phyloP scores from a whole-genome alignment of 2,888 invertebrate species.

The Leptopilina syphax region DNA sequence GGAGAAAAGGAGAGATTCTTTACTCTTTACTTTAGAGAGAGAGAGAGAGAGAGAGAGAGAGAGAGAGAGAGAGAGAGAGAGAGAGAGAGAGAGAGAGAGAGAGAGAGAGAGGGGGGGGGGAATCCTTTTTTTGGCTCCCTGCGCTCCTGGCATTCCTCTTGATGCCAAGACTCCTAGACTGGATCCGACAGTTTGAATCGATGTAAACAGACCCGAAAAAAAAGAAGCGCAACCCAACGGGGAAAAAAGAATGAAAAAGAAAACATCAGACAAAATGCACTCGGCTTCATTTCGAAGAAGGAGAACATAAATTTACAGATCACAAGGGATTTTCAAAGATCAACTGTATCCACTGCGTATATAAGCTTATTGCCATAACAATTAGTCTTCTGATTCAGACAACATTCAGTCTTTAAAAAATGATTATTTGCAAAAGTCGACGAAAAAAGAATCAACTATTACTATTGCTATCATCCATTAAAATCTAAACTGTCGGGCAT shows the following conservation, averaged over 20 bases:
- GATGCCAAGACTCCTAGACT: slow-evolving; percentile 51
- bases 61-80: no score
- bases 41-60: no score
- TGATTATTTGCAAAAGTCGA: no score
- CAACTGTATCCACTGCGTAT: background rate
- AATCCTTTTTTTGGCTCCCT: slow-evolving; percentile 29
- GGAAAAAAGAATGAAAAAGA: background rate
- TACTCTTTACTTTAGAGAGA: no score
- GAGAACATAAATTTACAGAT: slow-evolving; percentile 53
- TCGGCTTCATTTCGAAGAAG: slow-evolving; percentile 62
- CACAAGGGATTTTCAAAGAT: slow-evolving; percentile 42
- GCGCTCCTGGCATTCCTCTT: slow-evolving; percentile 49
- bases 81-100: no score
- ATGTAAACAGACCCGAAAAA: slow-evolving; percentile 51
- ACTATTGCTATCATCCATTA: no score
- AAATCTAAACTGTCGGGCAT: no score
- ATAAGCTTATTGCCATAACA: background rate
- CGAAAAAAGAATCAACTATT: no score
- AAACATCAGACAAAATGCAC: slow-evolving; percentile 52
- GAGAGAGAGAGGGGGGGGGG: no score
- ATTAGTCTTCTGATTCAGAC: background rate
- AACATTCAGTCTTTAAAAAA: background rate
- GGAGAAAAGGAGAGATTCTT: no score
- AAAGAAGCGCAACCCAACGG: slow-evolving; percentile 44
- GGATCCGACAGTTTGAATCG: slow-evolving; percentile 55